Evolutionary conservation across 1,140 invertebrate genomes (phyloP), one percentile per base, ranked within the genome.

Genomic region (Hylaeus anthracinus): DNA sequence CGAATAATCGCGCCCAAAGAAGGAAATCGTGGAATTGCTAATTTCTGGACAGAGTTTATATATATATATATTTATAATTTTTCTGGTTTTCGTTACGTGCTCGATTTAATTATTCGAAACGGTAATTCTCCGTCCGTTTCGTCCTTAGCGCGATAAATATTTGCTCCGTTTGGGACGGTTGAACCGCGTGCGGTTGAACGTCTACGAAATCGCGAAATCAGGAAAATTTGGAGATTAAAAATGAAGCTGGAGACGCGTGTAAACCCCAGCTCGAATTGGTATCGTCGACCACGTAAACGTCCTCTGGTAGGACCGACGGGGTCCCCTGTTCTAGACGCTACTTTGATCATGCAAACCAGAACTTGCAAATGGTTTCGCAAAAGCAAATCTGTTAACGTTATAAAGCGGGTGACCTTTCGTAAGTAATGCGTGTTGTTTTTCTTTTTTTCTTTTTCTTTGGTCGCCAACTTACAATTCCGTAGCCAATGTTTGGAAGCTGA

Each of bases 291-390:
- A 26, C 84, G 90, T 2, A 90, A 89, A 67, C 90, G 89, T 86
- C 90, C 91, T 60, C 83, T 93, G 61, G 89, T 92, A 73, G 92
- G 92, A 10, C 92, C 91, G 0, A 93, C 92, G 0, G 92, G 92
- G 41, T 91, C 90, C 3, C 91, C 92, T 3, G 86, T 85, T 60
- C 79, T 93, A 26, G 92, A 93, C 65, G 88, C 86, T 37, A 89
- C 88, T 66, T 58, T 93, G 5, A 70, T 88, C 14, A 58, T 83
- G 8, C 88, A 91, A 65, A 92, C 89, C 5, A 92, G 87, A 60
- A 61, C 88, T 3, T 90, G 88, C 72, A 88, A 86, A 26, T 93
- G 92, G 92, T 92, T 86, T 58, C 79, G 86, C 15, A 83, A 73
- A 70, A 90, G 86, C 53, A 88, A 86, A 76, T 53, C 90, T 53